Conservation (phyloP, 2,797 vertebrate genomes). For the Enteromius treurensis region DNA sequence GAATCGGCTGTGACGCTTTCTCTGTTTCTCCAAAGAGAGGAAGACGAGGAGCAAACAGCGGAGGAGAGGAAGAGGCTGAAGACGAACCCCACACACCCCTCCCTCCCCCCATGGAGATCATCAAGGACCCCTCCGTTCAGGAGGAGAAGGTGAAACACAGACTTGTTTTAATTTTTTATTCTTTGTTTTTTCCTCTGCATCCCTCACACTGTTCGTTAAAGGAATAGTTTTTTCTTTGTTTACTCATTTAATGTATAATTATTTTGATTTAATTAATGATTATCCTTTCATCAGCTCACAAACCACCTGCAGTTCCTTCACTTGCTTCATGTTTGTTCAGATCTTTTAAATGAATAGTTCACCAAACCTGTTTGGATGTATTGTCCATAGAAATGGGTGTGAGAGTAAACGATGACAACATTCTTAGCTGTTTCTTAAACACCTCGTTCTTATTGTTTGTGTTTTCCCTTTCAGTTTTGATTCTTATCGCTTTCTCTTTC, state of each 20-base stretch:
- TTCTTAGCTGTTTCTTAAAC: neutral
- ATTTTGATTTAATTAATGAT: too few species aligned
- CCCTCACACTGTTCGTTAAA: neutral
- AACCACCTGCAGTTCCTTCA: neutral
- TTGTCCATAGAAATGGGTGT: neutral
- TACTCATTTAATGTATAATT: neutral
- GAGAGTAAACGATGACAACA: neutral
- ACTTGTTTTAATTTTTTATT: neutral
- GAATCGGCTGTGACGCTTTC: neutral
- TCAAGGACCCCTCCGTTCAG: conserved; percentile 91
- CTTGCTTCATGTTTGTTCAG: neutral
- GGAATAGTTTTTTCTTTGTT: neutral
- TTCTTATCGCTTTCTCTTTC: conserved; percentile 35
- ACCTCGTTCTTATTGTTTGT: neutral
- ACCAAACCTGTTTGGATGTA: neutral
- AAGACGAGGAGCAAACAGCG: conserved; percentile 56
- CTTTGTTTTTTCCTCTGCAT: neutral
- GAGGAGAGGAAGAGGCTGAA: conserved; percentile 81
- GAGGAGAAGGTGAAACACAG: conserved; percentile 88
- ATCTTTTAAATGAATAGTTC: neutral
- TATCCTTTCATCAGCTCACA: neutral
- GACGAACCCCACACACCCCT: conserved; percentile 95
- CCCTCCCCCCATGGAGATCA: conserved; percentile 98
- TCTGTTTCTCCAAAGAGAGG: conserved; percentile 51
- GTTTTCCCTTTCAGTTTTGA: neutral